Percentiles rank a stretch among this genome's conserved stretches.
Conservation (phyloP, 1,140 invertebrate species). For the Penaeus chinensis region DNA sequence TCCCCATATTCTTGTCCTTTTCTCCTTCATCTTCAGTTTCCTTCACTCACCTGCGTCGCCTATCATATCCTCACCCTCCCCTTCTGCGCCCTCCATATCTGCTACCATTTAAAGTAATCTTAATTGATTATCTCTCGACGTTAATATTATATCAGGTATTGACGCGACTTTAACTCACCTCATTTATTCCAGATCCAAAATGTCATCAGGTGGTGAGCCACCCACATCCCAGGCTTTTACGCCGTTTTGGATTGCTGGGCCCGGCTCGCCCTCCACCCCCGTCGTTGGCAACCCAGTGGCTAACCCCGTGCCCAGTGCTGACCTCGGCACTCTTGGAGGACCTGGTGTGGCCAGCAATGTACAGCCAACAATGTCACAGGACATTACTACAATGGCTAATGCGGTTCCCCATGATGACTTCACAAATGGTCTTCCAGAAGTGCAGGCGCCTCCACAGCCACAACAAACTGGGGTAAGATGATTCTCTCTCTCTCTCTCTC, state of each 20-base stretch:
- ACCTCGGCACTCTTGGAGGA: constrained; percentile 49
- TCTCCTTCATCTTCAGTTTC: not conserved
- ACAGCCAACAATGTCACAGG: constrained; percentile 50
- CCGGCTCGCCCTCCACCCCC: constrained; percentile 60
- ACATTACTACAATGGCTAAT: constrained; percentile 64
- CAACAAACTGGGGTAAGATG: constrained; percentile 19
- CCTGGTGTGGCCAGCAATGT: constrained; percentile 49
- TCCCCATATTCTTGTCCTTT: not conserved
- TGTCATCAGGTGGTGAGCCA: constrained; percentile 60
- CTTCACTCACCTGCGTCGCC: not conserved
- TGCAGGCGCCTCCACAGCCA: constrained; percentile 13
- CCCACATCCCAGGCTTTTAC: constrained; percentile 63
- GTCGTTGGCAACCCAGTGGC: constrained; percentile 64
- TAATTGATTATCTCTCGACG: not conserved
- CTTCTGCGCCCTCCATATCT: no score
- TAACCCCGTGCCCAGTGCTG: constrained; percentile 59
- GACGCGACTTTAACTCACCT: not conserved
- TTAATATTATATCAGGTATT: constrained; percentile 4
- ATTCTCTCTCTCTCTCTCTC: not conserved
- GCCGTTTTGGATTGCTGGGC: constrained; percentile 62
- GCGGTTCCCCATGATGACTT: constrained; percentile 64
- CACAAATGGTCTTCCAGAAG: constrained; percentile 47
- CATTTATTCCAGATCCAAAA: constrained; percentile 18
- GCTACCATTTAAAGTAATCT: no score
- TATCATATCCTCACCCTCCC: no score